Conservation (phyloP, 2,797 vertebrate species). For the Periparus ater region DNA sequence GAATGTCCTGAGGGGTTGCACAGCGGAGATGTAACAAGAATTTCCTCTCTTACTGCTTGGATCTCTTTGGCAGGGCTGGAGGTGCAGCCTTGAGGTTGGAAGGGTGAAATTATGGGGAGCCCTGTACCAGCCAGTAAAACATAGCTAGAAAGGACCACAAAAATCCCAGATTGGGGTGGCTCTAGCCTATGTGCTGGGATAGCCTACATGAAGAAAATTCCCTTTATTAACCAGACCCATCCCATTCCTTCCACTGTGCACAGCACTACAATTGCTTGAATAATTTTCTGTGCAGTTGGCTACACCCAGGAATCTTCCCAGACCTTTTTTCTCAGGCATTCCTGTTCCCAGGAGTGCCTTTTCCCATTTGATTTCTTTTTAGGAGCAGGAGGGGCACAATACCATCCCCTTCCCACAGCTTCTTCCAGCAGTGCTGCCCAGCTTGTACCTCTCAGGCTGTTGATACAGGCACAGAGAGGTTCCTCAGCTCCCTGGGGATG, state of each 20-base stretch:
- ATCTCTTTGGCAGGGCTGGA: not conserved
- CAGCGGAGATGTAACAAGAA: accelerated
- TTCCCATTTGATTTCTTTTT: not conserved
- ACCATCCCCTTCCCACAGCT: not conserved
- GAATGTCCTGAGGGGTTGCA: not conserved
- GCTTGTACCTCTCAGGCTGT: not conserved
- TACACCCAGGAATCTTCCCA: not conserved
- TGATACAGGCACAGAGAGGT: not conserved
- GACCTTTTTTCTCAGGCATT: not conserved
- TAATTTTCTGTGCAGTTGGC: not conserved
- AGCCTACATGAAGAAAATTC: not conserved
- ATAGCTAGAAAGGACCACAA: not conserved
- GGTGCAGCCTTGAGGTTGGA: not conserved
- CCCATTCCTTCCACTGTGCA: not conserved
- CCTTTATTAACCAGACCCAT: not conserved
- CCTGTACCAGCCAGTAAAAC: not conserved
- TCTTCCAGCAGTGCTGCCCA: not conserved
- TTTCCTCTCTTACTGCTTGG: not conserved
- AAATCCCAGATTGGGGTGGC: accelerated
- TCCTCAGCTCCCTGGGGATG: not conserved
- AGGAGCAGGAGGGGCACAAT: not conserved
- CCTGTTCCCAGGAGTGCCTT: not conserved
- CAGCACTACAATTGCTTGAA: accelerated
- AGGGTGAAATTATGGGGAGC: not conserved
- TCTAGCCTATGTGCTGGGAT: not conserved